Percentiles rank a stretch among this genome's conserved stretches.
phyloP scores from a whole-genome alignment of 2,888 invertebrate genomes.

The Chymomyza amoena region DNA sequence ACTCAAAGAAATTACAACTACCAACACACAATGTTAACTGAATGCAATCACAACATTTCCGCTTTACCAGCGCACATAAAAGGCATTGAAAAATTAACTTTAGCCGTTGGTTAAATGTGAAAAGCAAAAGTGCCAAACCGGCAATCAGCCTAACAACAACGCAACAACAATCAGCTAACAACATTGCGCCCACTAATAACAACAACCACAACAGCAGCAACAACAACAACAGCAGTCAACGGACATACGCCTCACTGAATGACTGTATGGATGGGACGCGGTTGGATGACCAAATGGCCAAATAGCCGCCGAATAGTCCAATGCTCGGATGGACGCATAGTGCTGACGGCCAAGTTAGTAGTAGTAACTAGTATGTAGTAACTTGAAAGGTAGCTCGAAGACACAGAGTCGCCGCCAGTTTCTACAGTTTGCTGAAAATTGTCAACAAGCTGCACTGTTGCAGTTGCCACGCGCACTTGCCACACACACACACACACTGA shows the following conservation, averaged over 20 bases:
- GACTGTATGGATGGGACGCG: not conserved
- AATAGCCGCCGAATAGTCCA: not conserved
- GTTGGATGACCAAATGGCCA: constrained; percentile 35
- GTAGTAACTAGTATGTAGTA: not conserved
- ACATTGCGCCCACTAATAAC: constrained; percentile 32
- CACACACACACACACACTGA: not conserved
- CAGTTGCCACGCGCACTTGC: constrained; percentile 1
- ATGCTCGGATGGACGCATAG: too few species aligned
- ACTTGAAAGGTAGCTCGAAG: not conserved
- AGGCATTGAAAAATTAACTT: constrained; percentile 62
- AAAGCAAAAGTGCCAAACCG: constrained; percentile 46
- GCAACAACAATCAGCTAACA: not conserved
- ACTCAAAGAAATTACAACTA: constrained; percentile 5
- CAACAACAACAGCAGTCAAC: not conserved
- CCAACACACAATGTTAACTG: constrained; percentile 10
- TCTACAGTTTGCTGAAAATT: not conserved
- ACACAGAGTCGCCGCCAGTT: not conserved
- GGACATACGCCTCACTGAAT: not conserved
- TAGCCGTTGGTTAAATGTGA: constrained; percentile 35
- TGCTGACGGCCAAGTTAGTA: too few species aligned
- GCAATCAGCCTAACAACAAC: not conserved
- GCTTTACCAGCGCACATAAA: constrained; percentile 51
- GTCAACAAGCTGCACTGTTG: not conserved
- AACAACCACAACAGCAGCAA: not conserved
- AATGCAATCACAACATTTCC: constrained; percentile 54